Conservation (phyloP, 2,113 vertebrate species). For the Trachemys scripta region DNA sequence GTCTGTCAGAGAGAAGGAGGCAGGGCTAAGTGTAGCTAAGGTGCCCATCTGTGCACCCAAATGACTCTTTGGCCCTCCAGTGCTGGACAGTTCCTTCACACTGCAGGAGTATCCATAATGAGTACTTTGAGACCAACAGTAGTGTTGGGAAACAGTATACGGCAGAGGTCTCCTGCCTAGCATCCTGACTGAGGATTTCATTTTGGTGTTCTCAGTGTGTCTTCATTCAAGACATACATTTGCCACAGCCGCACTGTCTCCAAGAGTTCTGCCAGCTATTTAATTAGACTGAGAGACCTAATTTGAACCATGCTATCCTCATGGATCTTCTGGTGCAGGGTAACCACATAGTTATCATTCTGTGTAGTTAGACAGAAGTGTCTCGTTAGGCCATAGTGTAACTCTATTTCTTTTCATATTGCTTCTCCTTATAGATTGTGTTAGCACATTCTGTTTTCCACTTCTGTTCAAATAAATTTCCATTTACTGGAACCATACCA, state of each 20-base stretch:
- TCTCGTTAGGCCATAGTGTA: background rate
- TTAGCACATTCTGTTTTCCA: background rate
- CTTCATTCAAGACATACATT: background rate
- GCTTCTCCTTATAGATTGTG: background rate
- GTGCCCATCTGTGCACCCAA: too few relatives aligned
- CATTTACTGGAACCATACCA: background rate
- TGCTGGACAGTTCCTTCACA: background rate
- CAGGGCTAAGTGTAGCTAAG: background rate
- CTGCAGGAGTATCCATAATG: background rate
- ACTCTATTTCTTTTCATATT: background rate
- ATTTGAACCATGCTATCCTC: background rate
- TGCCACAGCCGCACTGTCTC: background rate
- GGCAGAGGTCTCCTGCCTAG: background rate
- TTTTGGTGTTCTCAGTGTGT: background rate
- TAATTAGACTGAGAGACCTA: background rate
- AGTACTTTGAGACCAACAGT: background rate
- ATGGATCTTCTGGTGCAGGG: background rate
- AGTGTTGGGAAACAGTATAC: background rate
- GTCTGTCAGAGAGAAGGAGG: background rate
- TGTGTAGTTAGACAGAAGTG: background rate
- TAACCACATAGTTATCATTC: background rate
- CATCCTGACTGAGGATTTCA: background rate
- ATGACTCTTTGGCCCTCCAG: background rate
- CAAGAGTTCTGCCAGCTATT: background rate
- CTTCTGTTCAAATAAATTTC: background rate